Conservation (phyloP, 2,888 invertebrate species). For the Pristionchus fissidentatus region DNA sequence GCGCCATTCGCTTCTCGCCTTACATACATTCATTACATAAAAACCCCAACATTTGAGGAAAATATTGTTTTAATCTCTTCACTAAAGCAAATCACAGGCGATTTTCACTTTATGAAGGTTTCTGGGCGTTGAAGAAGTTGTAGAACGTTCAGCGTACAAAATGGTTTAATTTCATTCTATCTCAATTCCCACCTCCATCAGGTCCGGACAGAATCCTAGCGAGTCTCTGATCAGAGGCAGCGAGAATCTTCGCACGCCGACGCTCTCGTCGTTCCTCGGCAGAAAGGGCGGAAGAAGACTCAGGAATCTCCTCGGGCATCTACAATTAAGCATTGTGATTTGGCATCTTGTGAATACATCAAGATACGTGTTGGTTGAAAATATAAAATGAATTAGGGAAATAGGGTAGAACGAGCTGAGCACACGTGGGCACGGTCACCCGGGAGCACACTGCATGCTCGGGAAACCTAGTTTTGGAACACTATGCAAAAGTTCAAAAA, state of each 20-base stretch:
- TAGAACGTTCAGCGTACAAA: too few species aligned
- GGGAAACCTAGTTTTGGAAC: too few species aligned
- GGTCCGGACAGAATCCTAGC: slow-evolving; percentile 58
- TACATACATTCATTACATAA: too few species aligned
- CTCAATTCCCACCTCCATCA: slow-evolving; percentile 51
- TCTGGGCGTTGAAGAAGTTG: too few species aligned
- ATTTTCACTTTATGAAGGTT: not conserved
- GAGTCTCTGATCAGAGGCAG: slow-evolving; percentile 56
- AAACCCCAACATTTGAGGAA: too few species aligned
- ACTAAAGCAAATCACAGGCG: not conserved
- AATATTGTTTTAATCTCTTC: too few species aligned
- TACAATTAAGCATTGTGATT: too few species aligned
- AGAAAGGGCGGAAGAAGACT: slow-evolving; percentile 45
- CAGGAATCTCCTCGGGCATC: not conserved
- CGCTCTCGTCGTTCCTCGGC: slow-evolving; percentile 58
- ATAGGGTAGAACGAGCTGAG: not conserved
- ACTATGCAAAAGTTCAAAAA: too few species aligned
- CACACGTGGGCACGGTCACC: too few species aligned
- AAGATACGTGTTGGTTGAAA: not conserved
- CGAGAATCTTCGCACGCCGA: slow-evolving; percentile 57
- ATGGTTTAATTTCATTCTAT: not conserved
- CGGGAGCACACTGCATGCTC: not conserved
- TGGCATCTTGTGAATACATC: too few species aligned
- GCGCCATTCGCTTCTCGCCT: slow-evolving; percentile 57
- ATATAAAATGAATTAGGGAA: not conserved